These are phyloP conservation scores for Cyrtorhinus lividipennis DNA, from an alignment of 1,140 invertebrate genomes.

Conservation along the genomic window DNA sequence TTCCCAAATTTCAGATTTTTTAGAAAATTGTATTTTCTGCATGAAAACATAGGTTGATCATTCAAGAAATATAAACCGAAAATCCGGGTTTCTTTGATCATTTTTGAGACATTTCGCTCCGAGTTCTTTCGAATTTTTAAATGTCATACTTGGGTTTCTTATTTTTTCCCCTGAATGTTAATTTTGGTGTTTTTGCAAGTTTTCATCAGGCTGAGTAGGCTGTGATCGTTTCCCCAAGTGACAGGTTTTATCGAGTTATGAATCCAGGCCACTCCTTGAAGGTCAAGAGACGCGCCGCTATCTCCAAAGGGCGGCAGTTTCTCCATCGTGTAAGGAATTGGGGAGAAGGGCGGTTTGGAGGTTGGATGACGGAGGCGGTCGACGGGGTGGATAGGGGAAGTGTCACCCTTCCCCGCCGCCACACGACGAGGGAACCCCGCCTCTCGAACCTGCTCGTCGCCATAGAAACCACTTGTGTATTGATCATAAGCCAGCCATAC, in stretches of 20 bases:
- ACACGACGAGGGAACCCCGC: background rate
- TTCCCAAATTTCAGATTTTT: no score
- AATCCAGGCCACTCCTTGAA: background rate
- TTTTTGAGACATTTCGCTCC: no score
- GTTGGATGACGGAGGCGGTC: background rate
- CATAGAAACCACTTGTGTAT: background rate
- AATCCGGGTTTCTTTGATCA: no score
- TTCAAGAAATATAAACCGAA: no score
- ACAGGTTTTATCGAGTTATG: background rate
- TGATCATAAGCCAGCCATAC: conserved; percentile 7
- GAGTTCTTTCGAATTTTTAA: no score
- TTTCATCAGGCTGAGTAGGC: no score
- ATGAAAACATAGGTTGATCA: no score
- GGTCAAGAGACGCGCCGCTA: background rate
- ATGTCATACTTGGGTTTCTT: no score
- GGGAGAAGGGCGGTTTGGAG: background rate
- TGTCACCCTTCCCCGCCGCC: background rate
- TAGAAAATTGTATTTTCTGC: no score
- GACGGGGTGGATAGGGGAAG: background rate
- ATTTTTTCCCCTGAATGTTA: no score
- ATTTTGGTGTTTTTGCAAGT: no score
- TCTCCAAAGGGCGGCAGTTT: background rate
- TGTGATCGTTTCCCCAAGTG: no score
- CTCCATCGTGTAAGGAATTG: background rate
- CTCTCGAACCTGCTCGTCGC: background rate